Evolutionary conservation across 2,888 invertebrate genomes (phyloP).

Genomic region (Aricia artaxerxes): DNA sequence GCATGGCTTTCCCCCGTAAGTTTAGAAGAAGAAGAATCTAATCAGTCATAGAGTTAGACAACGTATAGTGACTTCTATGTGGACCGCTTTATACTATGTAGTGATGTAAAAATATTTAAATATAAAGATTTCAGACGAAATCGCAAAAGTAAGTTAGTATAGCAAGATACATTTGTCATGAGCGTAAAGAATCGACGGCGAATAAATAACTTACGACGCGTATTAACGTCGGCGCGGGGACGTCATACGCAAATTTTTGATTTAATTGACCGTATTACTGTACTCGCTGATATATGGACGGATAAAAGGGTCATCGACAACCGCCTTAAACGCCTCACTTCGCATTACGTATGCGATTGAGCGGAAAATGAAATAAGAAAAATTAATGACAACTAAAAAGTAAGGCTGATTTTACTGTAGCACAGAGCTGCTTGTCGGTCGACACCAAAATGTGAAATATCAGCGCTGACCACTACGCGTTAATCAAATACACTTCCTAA

Average conservation of each 20-base stretch:
- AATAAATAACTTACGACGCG: slow-evolving; percentile 68
- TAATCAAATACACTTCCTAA: too few relatives aligned
- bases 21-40: too few relatives aligned
- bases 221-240: slow-evolving; percentile 26
- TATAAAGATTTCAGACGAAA: not conserved
- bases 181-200: slow-evolving; percentile 61
- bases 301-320: slow-evolving; percentile 25
- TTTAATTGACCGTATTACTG: slow-evolving; percentile 30
- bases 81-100: too few relatives aligned
- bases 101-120: too few relatives aligned
- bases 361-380: not conserved
- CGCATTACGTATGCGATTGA: slow-evolving; percentile 4
- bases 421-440: too few relatives aligned
- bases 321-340: not conserved
- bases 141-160: not conserved
- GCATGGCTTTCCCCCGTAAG: too few relatives aligned
- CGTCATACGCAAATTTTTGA: slow-evolving; percentile 29
- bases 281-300: slow-evolving; percentile 18
- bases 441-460: not conserved
- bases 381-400: not conserved
- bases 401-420: not conserved
- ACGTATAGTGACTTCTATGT: too few relatives aligned
- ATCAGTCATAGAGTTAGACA: too few relatives aligned
- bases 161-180: slow-evolving; percentile 61
- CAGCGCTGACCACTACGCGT: too few relatives aligned